Percentiles rank a stretch among this genome's conserved stretches.
These are phyloP conservation scores for Ephestia elutella DNA, from an alignment of 1,140 invertebrate genomes.

Conservation along the genomic window DNA sequence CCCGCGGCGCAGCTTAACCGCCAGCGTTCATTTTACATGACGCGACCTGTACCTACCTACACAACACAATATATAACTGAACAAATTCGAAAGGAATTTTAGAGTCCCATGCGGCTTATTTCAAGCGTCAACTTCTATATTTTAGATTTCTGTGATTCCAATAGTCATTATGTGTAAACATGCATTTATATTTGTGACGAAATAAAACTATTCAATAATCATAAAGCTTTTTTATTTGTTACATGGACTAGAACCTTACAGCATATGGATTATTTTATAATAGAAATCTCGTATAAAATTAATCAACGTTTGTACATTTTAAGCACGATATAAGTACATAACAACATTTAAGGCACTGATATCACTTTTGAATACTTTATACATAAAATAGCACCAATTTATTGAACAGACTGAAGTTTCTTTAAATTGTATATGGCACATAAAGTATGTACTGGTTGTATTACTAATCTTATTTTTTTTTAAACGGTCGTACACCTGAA, in stretches of 20 bases:
- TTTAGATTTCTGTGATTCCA: not conserved
- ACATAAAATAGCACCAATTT: constrained; percentile 9
- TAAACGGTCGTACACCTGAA: too few relatives aligned
- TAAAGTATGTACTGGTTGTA: too few relatives aligned
- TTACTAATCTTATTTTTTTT: too few relatives aligned
- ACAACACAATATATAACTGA: too few relatives aligned
- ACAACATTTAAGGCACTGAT: constrained; percentile 46
- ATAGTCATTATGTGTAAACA: not conserved
- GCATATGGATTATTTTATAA: constrained; percentile 43
- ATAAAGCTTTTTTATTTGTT: constrained; percentile 61
- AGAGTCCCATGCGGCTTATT: too few relatives aligned
- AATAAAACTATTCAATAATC: constrained; percentile 25
- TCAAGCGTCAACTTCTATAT: too few relatives aligned
- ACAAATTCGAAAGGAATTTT: too few relatives aligned
- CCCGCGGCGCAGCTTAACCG: too few relatives aligned
- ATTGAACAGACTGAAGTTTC: too few relatives aligned
- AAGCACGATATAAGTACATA: constrained; percentile 33
- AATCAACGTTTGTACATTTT: constrained; percentile 47
- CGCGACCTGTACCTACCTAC: too few relatives aligned
- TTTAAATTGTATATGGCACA: too few relatives aligned
- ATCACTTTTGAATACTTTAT: constrained; percentile 9
- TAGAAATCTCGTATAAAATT: constrained; percentile 47
- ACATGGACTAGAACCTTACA: constrained; percentile 60
- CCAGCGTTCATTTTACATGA: too few relatives aligned
- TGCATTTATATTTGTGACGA: constrained; percentile 10